These are phyloP conservation scores for Hemitrygon akajei DNA, from an alignment of 2,797 vertebrate genomes.

Conservation along the genomic window DNA sequence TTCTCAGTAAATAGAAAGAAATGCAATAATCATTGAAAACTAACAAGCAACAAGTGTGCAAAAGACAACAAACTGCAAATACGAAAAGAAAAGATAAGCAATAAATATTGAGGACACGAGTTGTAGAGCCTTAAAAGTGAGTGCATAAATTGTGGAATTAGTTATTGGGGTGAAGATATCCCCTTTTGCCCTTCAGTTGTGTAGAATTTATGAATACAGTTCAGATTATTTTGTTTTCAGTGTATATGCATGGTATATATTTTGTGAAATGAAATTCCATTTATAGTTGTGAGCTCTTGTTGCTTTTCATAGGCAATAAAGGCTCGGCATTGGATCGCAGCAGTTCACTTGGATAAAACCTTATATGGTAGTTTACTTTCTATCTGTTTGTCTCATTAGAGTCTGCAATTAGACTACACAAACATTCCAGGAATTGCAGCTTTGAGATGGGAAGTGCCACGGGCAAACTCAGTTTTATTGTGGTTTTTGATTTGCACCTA, in stretches of 20 bases:
- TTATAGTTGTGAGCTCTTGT: background rate
- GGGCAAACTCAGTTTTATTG: background rate
- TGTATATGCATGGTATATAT: background rate
- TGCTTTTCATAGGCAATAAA: background rate
- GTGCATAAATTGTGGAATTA: too few species aligned
- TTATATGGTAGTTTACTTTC: constrained; percentile 19
- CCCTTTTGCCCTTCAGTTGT: too few species aligned
- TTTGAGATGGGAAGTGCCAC: background rate
- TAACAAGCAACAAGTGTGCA: too few species aligned
- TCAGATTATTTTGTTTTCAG: background rate
- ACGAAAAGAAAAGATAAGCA: too few species aligned
- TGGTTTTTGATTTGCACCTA: background rate
- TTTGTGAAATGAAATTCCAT: background rate
- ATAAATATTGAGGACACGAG: too few species aligned
- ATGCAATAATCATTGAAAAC: too few species aligned
- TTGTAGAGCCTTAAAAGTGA: too few species aligned
- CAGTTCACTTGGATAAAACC: background rate
- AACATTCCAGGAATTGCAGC: constrained; percentile 10
- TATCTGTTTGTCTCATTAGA: background rate
- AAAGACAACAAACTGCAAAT: too few species aligned
- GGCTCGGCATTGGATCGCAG: background rate
- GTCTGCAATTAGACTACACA: background rate
- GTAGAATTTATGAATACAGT: too few species aligned
- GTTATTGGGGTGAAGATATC: too few species aligned
- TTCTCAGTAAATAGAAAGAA: too few species aligned